Percentiles rank a stretch among this genome's conserved stretches.
Conservation (phyloP, 2,888 invertebrate species). For the Rosalia funebris region DNA sequence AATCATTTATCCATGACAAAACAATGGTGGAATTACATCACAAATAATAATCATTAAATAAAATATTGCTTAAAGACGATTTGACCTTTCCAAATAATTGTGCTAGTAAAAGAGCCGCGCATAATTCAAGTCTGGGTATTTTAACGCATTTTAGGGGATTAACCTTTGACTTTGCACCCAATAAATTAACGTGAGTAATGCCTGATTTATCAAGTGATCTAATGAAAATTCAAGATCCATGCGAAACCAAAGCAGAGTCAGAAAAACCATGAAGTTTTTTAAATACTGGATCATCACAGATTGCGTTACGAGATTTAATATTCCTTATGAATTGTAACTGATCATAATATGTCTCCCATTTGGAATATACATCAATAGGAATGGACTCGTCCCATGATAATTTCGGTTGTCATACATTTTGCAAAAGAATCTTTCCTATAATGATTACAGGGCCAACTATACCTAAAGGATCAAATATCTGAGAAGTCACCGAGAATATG, state of each 20-base stretch:
- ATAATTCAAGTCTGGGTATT: background rate
- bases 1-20: constrained; percentile 20
- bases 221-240: background rate
- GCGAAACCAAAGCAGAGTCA: background rate
- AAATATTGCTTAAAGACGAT: background rate
- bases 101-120: background rate
- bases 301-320: background rate
- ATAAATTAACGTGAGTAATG: background rate
- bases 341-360: background rate
- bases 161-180: background rate
- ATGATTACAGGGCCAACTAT: background rate
- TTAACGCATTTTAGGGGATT: background rate
- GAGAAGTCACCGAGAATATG: background rate
- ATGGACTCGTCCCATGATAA: background rate
- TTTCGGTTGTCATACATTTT: background rate
- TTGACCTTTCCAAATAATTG: background rate
- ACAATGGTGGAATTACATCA: constrained; percentile 27
- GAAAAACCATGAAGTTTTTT: background rate
- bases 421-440: background rate
- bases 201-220: background rate
- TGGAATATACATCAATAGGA: background rate
- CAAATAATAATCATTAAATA: background rate
- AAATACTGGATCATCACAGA: background rate
- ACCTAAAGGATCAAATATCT: background rate
- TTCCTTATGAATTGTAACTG: background rate